Base-by-base conservation (phyloP, 1,140 invertebrate species). In the Popillia japonica region DNA sequence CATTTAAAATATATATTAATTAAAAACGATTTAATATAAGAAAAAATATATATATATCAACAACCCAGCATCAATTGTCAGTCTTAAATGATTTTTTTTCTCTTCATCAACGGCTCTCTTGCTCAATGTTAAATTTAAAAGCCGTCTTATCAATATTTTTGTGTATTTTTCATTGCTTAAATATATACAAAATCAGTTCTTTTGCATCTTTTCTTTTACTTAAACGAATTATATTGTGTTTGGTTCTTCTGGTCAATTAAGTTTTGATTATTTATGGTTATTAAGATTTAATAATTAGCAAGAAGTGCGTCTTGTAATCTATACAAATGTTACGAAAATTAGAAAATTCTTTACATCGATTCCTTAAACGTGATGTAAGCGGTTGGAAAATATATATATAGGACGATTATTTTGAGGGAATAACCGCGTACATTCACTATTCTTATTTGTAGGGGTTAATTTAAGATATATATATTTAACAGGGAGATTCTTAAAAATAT, bases 151-250 rank as follows among this genome's bases (percentile, higher is more conserved):
- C 17, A 55, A 55, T 68, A 34, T 68, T 68, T 34, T 68, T 68
- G 27, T 68, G 6, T 11, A 22, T 68, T 27, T 22, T 64, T 64
- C 17, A 22, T 68, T 68, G 27, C 22, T 68, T 68, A 27, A 68
- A 68, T 68, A 68, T 68, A 34, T 68, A 68, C 61, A 68, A 68
- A 68, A 68, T 68, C 61, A 68, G 61, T 68, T 68, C 61, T 68
- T 20, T 68, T 68, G 11, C 11, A 22, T 17, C 20, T 22, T 68
- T 27, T 23, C 20, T 61, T 68, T 68, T 68, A 9, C 11, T 68
- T 68, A 23, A 68, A 68, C 14, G 20, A 68, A 68, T 14, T 14
- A 48, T 68, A 55, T 14, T n/a, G 6, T 3, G 14, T 55, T 55
- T 55, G 48, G 48, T 55, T 55, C 48, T 55, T 55, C 48, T 55